phyloP scores from a whole-genome alignment of 2,888 invertebrate genomes.

The Rhaphigaster nebulosa region DNA sequence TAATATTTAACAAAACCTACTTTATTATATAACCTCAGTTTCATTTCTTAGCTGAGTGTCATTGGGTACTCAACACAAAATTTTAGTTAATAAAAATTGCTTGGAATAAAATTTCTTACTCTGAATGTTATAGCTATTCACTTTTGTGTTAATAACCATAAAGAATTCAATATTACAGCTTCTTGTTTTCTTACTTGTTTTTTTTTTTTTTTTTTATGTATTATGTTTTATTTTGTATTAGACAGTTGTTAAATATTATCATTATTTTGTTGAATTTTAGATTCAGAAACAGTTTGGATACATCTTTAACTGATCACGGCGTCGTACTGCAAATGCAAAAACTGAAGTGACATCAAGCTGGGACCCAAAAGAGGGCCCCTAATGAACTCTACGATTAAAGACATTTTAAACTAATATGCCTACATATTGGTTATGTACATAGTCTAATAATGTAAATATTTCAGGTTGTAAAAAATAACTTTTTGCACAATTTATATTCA shows the following conservation, averaged over 20 bases:
- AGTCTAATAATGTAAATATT: not conserved
- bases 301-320: slow-evolving; percentile 64
- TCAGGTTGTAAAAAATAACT: not conserved
- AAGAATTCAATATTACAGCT: too few species aligned
- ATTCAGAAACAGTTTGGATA: slow-evolving; percentile 62
- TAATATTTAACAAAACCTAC: not conserved
- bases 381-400: slow-evolving; percentile 64
- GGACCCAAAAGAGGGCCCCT: slow-evolving; percentile 62
- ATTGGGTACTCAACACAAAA: not conserved
- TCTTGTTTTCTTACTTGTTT: not conserved
- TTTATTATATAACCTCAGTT: too few species aligned
- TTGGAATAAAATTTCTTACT: not conserved
- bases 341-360: slow-evolving; percentile 64
- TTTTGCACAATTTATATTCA: slow-evolving; percentile 18
- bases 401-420: not conserved
- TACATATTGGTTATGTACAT: not conserved
- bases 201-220: not conserved
- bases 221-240: not conserved
- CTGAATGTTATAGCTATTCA: not conserved
- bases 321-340: slow-evolving; percentile 63
- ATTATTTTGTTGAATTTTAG: slow-evolving; percentile 16
- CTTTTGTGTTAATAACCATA: not conserved
- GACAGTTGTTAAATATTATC: not conserved
- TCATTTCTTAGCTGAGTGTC: not conserved
- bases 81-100: not conserved